phyloP scores from a whole-genome alignment of 2,797 vertebrate genomes.

The Danio aesculapii region DNA sequence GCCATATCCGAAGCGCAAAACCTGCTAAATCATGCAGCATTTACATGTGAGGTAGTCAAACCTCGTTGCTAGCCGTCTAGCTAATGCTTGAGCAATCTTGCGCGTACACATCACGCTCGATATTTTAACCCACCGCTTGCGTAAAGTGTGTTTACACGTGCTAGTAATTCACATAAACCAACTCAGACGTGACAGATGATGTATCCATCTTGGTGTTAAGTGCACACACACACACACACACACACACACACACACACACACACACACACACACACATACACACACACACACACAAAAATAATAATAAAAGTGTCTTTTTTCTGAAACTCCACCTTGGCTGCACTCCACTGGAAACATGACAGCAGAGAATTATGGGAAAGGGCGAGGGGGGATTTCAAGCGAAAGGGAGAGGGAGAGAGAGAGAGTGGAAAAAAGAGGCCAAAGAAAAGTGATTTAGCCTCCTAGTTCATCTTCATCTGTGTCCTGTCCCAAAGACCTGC shows the following conservation, averaged over 20 bases:
- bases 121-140: slow-evolving; percentile 53
- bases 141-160: slow-evolving; percentile 32
- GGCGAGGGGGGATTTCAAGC: slow-evolving; percentile 40
- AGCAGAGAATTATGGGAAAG: slow-evolving; percentile 35
- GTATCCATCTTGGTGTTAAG: slow-evolving; percentile 49
- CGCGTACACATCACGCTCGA: slow-evolving; percentile 63
- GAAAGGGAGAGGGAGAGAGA: slow-evolving; percentile 18
- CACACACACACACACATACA: slow-evolving; percentile 48
- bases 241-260: slow-evolving; percentile 56
- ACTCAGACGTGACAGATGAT: slow-evolving; percentile 20
- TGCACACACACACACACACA: slow-evolving; percentile 53
- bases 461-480: slow-evolving; percentile 87
- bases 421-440: slow-evolving; percentile 67
- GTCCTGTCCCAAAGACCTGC: slow-evolving; percentile 80
- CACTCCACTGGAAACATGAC: slow-evolving; percentile 36
- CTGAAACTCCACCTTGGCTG: slow-evolving; percentile 19
- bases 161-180: slow-evolving; percentile 32
- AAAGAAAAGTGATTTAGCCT: slow-evolving; percentile 78
- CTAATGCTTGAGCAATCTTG: slow-evolving; percentile 41
- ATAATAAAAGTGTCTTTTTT: not conserved
- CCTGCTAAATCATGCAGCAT: slow-evolving; percentile 60
- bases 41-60: slow-evolving; percentile 55
- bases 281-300: slow-evolving; percentile 48
- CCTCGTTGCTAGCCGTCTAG: slow-evolving; percentile 36
- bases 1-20: slow-evolving; percentile 61